Evolutionary conservation across 2,113 vertebrate genomes (phyloP).

Genomic region (Halichoeres trimaculatus): DNA sequence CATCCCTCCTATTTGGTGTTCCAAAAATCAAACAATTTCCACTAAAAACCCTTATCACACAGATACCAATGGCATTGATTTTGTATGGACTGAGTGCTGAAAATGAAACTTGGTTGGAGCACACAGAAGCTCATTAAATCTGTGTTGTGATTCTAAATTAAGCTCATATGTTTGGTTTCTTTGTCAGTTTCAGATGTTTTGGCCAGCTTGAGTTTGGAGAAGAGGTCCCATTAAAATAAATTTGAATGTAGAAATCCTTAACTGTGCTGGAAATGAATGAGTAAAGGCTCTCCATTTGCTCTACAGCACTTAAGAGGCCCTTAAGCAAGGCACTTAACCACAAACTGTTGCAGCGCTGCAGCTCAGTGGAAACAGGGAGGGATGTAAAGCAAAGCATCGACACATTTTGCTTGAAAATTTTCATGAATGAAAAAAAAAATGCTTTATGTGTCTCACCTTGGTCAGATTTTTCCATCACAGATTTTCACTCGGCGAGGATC

Average conservation of each 20-base stretch:
- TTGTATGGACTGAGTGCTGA: too few relatives aligned
- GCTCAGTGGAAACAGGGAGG: conserved; percentile 5
- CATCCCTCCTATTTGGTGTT: too few relatives aligned
- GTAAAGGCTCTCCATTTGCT: conserved; percentile 25
- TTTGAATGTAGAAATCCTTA: conserved; percentile 18
- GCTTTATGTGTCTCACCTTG: not conserved
- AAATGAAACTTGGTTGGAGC: too few relatives aligned
- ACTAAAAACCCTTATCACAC: too few relatives aligned
- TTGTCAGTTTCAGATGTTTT: not conserved
- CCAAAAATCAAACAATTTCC: too few relatives aligned
- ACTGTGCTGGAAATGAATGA: conserved; percentile 4
- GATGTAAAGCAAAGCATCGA: conserved; percentile 4
- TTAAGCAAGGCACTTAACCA: conserved; percentile 33
- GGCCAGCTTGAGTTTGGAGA: not conserved
- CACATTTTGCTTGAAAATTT: not conserved
- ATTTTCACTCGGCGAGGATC: conserved; percentile 1
- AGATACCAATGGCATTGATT: too few relatives aligned
- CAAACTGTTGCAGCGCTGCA: not conserved
- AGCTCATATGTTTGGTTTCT: not conserved
- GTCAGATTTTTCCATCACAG: not conserved
- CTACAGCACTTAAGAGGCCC: conserved; percentile 18
- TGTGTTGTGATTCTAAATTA: too few relatives aligned
- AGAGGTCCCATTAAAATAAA: not conserved
- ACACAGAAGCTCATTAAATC: too few relatives aligned
- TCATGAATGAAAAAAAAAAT: not conserved